Conservation (phyloP, 2,797 vertebrate species). For the Saguinus oedipus region DNA sequence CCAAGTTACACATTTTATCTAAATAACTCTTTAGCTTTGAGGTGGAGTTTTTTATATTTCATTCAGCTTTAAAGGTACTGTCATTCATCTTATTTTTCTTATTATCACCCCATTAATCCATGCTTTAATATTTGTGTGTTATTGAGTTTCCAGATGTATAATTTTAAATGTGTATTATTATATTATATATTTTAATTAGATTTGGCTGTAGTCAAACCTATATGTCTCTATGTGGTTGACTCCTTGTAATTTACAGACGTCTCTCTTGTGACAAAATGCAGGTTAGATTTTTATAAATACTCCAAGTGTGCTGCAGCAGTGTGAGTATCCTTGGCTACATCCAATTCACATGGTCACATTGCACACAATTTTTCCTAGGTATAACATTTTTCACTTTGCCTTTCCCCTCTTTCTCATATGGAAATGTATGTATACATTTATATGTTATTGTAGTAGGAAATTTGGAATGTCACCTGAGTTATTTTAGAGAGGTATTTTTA, state of each 20-base stretch:
- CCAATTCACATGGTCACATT: neutral
- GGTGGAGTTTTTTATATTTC: neutral
- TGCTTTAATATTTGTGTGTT: neutral
- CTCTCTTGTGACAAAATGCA: neutral
- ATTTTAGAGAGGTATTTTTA: neutral
- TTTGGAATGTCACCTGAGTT: neutral
- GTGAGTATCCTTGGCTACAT: neutral
- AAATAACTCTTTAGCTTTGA: neutral
- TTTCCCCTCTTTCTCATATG: neutral
- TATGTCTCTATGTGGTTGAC: neutral
- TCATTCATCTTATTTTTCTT: neutral
- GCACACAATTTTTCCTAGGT: neutral
- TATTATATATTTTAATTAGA: neutral
- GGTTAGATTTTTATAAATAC: neutral
- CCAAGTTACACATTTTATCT: neutral
- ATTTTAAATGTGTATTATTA: neutral
- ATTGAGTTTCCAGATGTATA: neutral
- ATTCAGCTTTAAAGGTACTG: neutral
- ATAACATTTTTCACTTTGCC: neutral
- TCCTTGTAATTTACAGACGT: neutral
- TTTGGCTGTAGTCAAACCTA: neutral
- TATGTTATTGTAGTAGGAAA: neutral
- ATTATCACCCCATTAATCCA: neutral
- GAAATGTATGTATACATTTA: neutral
- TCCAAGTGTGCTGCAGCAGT: neutral